Conservation (phyloP, 2,113 vertebrate species). For the Nanger granti region DNA sequence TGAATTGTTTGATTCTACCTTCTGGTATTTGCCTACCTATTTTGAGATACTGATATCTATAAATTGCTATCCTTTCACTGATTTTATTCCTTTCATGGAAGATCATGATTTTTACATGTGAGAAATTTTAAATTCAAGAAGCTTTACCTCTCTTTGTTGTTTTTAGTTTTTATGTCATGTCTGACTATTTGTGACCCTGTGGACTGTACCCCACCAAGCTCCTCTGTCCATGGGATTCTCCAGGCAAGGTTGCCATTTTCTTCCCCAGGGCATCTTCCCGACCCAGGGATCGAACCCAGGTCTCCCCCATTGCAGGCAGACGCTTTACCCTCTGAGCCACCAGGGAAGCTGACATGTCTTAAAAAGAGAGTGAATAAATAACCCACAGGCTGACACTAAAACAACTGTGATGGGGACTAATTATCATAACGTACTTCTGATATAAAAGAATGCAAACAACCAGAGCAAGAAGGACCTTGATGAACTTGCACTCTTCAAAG, state of each 20-base stretch:
- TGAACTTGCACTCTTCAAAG: neutral
- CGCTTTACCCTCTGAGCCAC: too few species aligned
- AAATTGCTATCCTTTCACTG: neutral
- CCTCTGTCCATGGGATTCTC: neutral
- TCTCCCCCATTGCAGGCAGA: too few species aligned
- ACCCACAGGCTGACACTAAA: neutral
- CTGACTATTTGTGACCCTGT: neutral
- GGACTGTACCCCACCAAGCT: neutral
- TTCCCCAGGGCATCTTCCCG: too few species aligned
- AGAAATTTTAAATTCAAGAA: neutral
- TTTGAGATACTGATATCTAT: constrained; percentile 16
- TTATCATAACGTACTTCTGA: neutral
- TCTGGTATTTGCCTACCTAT: neutral
- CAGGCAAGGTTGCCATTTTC: too few species aligned
- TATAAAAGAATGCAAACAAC: neutral
- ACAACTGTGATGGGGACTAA: neutral
- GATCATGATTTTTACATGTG: neutral
- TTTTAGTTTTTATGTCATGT: neutral
- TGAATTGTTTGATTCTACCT: neutral
- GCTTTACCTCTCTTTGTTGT: neutral
- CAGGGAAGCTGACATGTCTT: neutral
- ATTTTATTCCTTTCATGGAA: constrained; percentile 2
- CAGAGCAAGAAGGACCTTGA: neutral
- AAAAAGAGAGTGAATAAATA: neutral
- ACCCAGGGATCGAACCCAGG: too few species aligned